Percentiles rank a stretch among this genome's conserved stretches.
These are phyloP conservation scores for Hyposoter didymator DNA, from an alignment of 2,888 invertebrate genomes.

Conservation along the genomic window DNA sequence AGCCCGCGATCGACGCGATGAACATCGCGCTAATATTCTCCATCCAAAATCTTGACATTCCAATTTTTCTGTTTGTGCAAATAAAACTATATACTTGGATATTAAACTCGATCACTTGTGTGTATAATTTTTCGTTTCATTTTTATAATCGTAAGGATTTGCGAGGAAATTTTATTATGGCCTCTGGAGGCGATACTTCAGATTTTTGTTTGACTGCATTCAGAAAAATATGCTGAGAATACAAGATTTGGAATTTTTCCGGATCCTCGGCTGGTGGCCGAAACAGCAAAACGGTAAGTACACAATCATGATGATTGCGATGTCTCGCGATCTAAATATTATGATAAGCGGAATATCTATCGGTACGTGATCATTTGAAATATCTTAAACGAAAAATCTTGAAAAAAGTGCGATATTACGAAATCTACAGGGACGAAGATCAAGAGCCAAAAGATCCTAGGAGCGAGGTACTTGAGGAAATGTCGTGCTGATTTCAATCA, in stretches of 20 bases:
- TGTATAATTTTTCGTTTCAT: conserved; percentile 9
- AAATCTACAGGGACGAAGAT: not conserved
- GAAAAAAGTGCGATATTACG: not conserved
- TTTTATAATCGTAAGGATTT: not conserved
- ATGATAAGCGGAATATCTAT: not conserved
- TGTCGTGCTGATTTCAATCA: not conserved
- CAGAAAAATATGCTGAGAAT: not conserved
- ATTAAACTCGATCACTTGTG: not conserved
- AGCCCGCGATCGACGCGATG: not conserved
- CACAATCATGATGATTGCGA: not conserved
- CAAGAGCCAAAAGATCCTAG: not conserved
- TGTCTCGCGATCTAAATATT: not conserved
- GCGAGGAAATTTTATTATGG: not conserved
- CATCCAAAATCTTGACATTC: conserved; percentile 21
- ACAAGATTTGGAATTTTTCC: not conserved
- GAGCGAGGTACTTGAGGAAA: not conserved
- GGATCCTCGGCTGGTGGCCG: not conserved
- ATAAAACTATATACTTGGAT: conserved; percentile 41
- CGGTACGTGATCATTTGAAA: no score
- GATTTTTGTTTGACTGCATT: not conserved
- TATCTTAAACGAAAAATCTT: not conserved
- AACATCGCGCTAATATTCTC: conserved; percentile 26
- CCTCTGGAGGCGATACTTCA: no score
- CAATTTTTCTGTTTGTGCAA: conserved; percentile 31
- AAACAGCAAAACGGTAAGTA: not conserved